Evolutionary conservation across 2,113 vertebrate genomes (phyloP).

Genomic region (Sapayoa aenigma): DNA sequence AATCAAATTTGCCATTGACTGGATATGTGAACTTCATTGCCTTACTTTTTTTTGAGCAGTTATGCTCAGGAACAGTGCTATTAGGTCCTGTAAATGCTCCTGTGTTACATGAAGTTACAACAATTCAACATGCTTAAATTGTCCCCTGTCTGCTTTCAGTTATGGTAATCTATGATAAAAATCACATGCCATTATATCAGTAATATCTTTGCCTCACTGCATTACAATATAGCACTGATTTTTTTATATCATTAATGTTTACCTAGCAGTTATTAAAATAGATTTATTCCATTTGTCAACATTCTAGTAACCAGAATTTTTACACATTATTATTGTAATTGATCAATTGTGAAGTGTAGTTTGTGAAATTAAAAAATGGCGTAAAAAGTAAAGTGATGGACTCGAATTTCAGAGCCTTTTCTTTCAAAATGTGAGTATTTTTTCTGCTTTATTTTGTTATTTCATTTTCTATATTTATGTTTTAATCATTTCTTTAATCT

Average conservation of each 20-base stretch:
- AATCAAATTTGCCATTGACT: neutral
- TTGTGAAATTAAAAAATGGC: neutral
- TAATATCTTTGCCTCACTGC: neutral
- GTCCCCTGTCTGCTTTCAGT: neutral
- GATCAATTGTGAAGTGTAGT: neutral
- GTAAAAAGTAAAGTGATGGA: neutral
- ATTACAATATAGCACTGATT: neutral
- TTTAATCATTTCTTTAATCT: neutral
- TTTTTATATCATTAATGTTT: neutral
- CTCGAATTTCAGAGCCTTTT: neutral
- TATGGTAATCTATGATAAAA: neutral
- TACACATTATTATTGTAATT: neutral
- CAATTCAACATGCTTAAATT: neutral
- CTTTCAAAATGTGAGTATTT: neutral
- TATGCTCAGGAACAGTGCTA: neutral
- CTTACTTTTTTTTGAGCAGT: neutral
- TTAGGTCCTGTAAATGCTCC: neutral
- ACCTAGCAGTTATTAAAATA: neutral
- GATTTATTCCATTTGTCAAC: neutral
- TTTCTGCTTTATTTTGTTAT: neutral
- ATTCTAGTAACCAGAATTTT: neutral
- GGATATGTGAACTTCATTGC: neutral
- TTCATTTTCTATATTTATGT: neutral
- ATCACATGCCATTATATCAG: neutral
- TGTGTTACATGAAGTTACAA: neutral